These are phyloP conservation scores for Apodemia zela DNA, from an alignment of 2,888 invertebrate genomes.

Conservation along the genomic window DNA sequence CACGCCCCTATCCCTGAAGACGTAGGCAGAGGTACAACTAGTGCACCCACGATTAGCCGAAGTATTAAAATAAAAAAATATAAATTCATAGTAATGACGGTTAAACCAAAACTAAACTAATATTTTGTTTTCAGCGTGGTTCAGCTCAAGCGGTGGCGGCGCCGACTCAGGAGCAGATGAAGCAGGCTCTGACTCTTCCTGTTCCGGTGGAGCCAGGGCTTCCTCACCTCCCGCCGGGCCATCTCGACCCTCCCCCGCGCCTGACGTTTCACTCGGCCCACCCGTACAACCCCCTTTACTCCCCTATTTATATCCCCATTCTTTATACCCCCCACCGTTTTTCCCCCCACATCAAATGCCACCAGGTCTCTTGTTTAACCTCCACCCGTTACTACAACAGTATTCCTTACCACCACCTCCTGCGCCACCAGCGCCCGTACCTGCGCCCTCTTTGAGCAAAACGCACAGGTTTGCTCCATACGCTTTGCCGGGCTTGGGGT, in stretches of 20 bases:
- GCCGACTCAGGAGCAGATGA: slow-evolving; percentile 83
- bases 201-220: slow-evolving; percentile 83
- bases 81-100: too few relatives aligned
- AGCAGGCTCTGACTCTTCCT: slow-evolving; percentile 86
- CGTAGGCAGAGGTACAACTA: too few relatives aligned
- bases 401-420: slow-evolving; percentile 89
- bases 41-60: too few relatives aligned
- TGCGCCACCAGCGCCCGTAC: slow-evolving; percentile 81
- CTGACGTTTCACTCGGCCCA: slow-evolving; percentile 96
- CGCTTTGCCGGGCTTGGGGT: slow-evolving; percentile 88
- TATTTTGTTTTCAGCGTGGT: slow-evolving; percentile 78
- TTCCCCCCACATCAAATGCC: slow-evolving; percentile 89
- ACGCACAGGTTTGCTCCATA: slow-evolving; percentile 93
- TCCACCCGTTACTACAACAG: slow-evolving; percentile 93
- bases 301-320: slow-evolving; percentile 95
- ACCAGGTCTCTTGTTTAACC: slow-evolving; percentile 92
- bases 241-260: slow-evolving; percentile 88
- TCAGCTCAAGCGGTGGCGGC: slow-evolving; percentile 80
- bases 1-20: too few relatives aligned
- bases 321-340: slow-evolving; percentile 89
- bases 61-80: too few relatives aligned
- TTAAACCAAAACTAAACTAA: neutral
- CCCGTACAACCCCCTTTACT: slow-evolving; percentile 95
- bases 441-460: slow-evolving; percentile 83
- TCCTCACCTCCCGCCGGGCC: slow-evolving; percentile 79